These are phyloP conservation scores for Danionella dracula DNA, from an alignment of 2,797 vertebrate genomes.

Conservation along the genomic window DNA sequence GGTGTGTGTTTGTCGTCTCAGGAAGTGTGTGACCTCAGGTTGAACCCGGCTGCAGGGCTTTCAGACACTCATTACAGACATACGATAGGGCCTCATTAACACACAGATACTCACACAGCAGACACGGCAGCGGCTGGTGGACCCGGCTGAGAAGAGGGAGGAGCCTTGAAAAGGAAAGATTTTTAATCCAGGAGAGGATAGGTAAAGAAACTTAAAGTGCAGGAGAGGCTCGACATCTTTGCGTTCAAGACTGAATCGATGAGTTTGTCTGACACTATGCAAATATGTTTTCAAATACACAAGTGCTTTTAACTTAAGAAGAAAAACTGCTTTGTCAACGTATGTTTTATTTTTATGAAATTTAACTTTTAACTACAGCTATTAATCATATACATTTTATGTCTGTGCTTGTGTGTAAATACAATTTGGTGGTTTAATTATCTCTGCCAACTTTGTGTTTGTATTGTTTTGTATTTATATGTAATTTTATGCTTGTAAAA, in stretches of 20 bases:
- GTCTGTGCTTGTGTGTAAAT: too few species aligned
- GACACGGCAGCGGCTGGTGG: neutral
- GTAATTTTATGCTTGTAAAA: too few species aligned
- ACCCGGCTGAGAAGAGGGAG: neutral
- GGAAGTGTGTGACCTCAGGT: conserved; percentile 67
- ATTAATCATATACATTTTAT: too few species aligned
- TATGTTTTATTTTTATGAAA: too few species aligned
- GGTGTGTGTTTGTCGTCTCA: neutral
- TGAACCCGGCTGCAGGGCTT: conserved; percentile 59
- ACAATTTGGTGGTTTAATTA: too few species aligned
- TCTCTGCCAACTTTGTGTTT: too few species aligned
- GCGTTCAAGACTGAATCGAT: too few species aligned
- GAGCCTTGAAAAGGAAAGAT: neutral
- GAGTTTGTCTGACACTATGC: neutral
- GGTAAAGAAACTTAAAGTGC: neutral
- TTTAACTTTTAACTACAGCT: too few species aligned
- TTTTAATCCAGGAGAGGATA: neutral
- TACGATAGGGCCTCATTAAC: conserved; percentile 51
- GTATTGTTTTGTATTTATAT: too few species aligned
- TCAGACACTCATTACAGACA: conserved; percentile 64
- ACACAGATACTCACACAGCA: neutral
- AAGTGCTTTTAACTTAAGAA: too few species aligned
- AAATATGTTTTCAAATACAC: neutral
- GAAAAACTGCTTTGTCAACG: too few species aligned
- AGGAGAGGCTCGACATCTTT: too few species aligned